Evolutionary conservation across 2,113 vertebrate genomes (phyloP).

Genomic region (Halcyon malimbica): DNA sequence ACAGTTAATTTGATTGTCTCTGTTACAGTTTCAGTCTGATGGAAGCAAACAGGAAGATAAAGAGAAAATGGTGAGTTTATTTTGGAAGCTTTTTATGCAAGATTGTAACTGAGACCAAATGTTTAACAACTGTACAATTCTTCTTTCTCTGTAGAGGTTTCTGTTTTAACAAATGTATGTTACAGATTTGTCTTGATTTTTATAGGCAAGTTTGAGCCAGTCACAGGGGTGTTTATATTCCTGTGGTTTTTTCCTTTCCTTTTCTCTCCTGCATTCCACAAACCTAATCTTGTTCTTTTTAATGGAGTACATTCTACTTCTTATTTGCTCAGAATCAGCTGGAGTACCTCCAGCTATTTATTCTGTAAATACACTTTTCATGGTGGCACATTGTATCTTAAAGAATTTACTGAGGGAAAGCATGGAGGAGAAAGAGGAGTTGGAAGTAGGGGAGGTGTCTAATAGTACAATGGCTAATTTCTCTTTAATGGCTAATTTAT

Average conservation of each 20-base stretch:
- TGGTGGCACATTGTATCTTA: neutral
- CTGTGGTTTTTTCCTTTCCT: neutral
- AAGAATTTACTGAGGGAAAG: neutral
- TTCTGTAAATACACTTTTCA: neutral
- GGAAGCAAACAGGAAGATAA: constrained; percentile 83
- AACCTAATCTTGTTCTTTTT: neutral
- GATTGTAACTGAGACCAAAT: neutral
- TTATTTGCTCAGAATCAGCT: neutral
- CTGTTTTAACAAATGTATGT: neutral
- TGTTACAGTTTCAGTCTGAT: constrained; percentile 82
- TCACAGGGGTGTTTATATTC: neutral
- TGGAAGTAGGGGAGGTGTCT: neutral
- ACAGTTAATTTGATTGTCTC: neutral
- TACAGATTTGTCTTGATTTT: neutral
- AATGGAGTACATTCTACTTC: neutral
- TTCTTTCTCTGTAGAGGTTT: neutral
- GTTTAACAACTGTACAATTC: neutral
- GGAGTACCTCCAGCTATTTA: neutral
- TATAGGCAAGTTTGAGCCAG: neutral
- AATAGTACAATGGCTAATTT: neutral
- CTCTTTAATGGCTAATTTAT: neutral
- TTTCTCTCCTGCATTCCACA: neutral
- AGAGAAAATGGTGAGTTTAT: constrained; percentile 84
- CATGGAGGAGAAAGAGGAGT: neutral
- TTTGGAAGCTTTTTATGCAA: neutral